These are phyloP conservation scores for Tyto alba DNA, from an alignment of 2,113 vertebrate genomes.

Conservation along the genomic window DNA sequence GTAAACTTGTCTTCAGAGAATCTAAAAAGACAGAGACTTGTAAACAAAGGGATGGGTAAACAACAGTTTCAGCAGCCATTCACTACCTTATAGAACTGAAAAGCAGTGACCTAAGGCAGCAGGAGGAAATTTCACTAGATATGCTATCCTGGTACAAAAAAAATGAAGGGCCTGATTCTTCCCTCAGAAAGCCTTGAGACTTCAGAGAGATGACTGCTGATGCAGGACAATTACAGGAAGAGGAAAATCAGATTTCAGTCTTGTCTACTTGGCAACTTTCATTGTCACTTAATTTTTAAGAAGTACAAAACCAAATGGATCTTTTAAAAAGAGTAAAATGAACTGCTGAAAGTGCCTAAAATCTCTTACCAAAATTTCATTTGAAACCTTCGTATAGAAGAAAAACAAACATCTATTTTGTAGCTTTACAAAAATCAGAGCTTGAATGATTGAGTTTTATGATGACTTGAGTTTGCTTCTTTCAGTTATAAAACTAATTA, in stretches of 20 bases:
- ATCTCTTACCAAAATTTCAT: not conserved
- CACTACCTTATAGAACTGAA: not conserved
- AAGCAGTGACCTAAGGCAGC: not conserved
- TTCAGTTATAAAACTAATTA: conserved; percentile 20
- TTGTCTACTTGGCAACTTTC: not conserved
- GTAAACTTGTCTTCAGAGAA: not conserved
- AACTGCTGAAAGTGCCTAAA: not conserved
- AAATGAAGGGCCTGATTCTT: not conserved
- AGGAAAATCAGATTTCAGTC: not conserved
- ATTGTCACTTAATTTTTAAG: not conserved
- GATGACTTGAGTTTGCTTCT: not conserved
- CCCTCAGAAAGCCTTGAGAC: not conserved
- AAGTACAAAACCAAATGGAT: accelerated
- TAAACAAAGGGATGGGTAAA: not conserved
- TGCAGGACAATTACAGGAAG: not conserved
- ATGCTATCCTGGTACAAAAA: not conserved
- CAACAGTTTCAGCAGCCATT: not conserved
- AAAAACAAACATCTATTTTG: not conserved
- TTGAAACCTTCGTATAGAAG: not conserved
- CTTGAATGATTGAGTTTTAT: not conserved
- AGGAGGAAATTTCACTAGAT: not conserved
- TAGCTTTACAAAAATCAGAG: not conserved
- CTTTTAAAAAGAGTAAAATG: not conserved
- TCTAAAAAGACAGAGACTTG: not conserved
- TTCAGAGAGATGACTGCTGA: not conserved